phyloP scores from a whole-genome alignment of 2,888 invertebrate species.

The Venusia cambrica region DNA sequence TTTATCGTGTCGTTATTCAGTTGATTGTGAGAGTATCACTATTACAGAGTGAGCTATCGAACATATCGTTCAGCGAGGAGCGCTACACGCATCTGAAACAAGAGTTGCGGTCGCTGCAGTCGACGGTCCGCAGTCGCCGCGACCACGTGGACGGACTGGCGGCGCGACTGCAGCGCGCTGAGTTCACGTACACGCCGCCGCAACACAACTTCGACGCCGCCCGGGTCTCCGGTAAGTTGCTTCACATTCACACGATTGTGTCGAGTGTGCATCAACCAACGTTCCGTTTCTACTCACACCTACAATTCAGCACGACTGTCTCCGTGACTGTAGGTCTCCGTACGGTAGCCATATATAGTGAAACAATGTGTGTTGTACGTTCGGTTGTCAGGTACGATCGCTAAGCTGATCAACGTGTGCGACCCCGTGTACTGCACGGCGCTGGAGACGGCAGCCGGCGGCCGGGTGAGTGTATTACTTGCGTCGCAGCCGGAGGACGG shows the following conservation, averaged over 20 bases:
- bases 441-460: conserved; percentile 92
- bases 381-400: conserved; percentile 86
- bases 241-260: too few relatives aligned
- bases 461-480: conserved; percentile 82
- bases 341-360: too few relatives aligned
- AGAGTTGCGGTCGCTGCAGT: conserved; percentile 71
- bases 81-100: conserved; percentile 76
- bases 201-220: conserved; percentile 84
- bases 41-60: conserved; percentile 73
- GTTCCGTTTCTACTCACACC: too few relatives aligned
- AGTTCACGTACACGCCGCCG: conserved; percentile 90
- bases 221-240: conserved; percentile 51
- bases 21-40: too few relatives aligned
- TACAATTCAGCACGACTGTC: too few relatives aligned
- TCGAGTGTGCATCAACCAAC: too few relatives aligned
- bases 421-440: conserved; percentile 88
- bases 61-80: conserved; percentile 83
- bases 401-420: conserved; percentile 87
- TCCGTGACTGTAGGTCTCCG: too few relatives aligned
- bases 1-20: too few relatives aligned
- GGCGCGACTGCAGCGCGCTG: conserved; percentile 68
- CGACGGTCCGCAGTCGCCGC: conserved; percentile 56
- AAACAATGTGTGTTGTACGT: too few relatives aligned
- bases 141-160: conserved; percentile 57
- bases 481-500: background rate